phyloP scores from a whole-genome alignment of 2,113 vertebrate species.

The Ptilonorhynchus violaceus region DNA sequence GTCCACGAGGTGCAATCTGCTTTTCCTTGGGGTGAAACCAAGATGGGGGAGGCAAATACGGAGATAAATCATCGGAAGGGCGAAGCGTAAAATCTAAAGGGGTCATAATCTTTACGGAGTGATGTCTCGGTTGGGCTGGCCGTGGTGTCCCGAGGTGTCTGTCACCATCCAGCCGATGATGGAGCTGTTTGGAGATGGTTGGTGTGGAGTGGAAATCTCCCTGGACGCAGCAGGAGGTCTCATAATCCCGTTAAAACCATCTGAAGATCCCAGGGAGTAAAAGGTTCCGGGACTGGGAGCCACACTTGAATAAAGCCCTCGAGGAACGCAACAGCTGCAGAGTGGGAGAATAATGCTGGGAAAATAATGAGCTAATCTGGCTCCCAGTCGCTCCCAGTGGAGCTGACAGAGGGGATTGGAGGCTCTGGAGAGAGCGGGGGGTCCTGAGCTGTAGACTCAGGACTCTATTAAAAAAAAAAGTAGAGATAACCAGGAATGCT shows the following conservation, averaged over 20 bases:
- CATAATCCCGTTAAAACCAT: constrained; percentile 19
- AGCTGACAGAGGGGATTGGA: not conserved
- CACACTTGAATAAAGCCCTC: constrained; percentile 26
- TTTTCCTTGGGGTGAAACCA: constrained; percentile 40
- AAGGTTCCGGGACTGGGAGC: constrained; percentile 14
- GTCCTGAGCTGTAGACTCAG: not conserved
- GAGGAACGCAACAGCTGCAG: constrained; percentile 43
- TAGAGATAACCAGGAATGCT: not conserved
- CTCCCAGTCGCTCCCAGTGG: constrained; percentile 26
- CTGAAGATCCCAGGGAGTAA: constrained; percentile 27
- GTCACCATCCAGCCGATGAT: constrained; percentile 30
- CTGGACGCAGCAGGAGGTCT: not conserved
- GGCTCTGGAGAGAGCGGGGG: not conserved
- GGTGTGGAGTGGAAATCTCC: not conserved
- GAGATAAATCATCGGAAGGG: constrained; percentile 11
- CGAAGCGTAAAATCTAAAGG: constrained; percentile 14
- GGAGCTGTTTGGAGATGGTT: not conserved
- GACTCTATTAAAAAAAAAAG: not conserved
- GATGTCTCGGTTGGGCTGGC: constrained; percentile 17
- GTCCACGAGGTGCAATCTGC: constrained; percentile 27
- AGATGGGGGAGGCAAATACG: constrained; percentile 5
- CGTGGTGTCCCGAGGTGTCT: not conserved
- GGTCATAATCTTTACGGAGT: constrained; percentile 22
- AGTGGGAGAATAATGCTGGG: constrained; percentile 33
- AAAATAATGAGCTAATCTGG: constrained; percentile 52